Base-by-base conservation (phyloP, 2,113 vertebrate genomes). In the Paramisgurnus dabryanus region DNA sequence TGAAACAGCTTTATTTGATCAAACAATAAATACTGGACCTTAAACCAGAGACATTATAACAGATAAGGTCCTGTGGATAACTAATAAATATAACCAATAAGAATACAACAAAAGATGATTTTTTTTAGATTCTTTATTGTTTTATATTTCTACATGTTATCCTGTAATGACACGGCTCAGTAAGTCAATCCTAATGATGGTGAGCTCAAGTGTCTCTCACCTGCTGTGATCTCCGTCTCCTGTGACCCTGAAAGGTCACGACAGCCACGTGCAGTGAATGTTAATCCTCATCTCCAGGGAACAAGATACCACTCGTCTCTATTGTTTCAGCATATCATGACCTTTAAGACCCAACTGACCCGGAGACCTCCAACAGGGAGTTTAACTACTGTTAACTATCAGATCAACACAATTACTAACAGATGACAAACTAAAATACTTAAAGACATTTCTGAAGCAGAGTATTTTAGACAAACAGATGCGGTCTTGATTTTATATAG, bases 201-300 rank as follows among this genome's bases (percentile, higher is more conserved):
- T 8, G 11, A 53, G 50, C 50, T 53, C 50, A 53, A 53, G 50
- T 53, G 50, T 13, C 12, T n/a, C 64, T 66, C 45, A 49, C 67
- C 67, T 27, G 67, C 67, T 69, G 68, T 53, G 68, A 70, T 12
- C 47, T 17, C 0, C 4, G 67, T 39, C 67, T 69, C 22, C 47
- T 4, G 67, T 13, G 3, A 34, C 12, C 49, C 45, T 4, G 39
- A 92, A 93, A 93, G 91, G 91, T 92, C 91, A 93, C 87, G 76
- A 85, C 84, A 83, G 81, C 86, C 82, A 83, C 80, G 81, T 69
- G 69, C 79, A 86, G 34, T 81, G 82, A 87, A 89, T 89, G 91
- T 86, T 92, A 92, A 92, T 92, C 89, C 88, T 65, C 84, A 86
- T 91, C 89, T 88, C 15, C 4, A 67, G 27, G 27, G 27, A 34